Base-by-base conservation (phyloP, 2,113 vertebrate genomes). In the Scomber scombrus region DNA sequence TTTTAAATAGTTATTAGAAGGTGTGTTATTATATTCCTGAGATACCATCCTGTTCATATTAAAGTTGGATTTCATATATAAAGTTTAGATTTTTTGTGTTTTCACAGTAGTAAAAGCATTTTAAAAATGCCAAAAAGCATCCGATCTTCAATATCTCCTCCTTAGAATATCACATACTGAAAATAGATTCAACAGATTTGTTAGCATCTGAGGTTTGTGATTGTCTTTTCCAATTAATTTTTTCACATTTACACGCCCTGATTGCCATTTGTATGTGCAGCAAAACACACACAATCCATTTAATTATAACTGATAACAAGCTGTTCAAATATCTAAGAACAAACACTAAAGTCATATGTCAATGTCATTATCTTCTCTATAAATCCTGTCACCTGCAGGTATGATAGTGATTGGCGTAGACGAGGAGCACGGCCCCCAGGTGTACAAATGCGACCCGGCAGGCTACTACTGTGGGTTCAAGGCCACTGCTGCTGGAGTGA, bases 381-480 rank as follows among this genome's bases (percentile, higher is more conserved):
- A 26, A 11, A 14, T 16, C 14, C 16, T 11, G 56, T 73, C 71
- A 62, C 83, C n/a, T 11, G 57, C 86, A 99, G 98, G 98, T 95
- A 98, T 99, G 98, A 99, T 99, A 71, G 95, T 99, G 93, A 97
- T 99, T 72, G 97, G 97, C 21, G 80, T 99, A 34, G 98, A 99
- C 81, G 97, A 97, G 92, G 97, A 99, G 62, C 92, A 94, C 0
- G 97, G 97, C 29, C 96, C 98, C 61, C 98, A 99, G 93, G 97
- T 99, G 10, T 99, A 99, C 89, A 99, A 99, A 93, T 99, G 98
- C 90, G 98, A 99, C 85, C 98, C 98, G 0, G 98, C 98, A 5
- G 98, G 98, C 26, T 99, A 99, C 89, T 99, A 98, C 80, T 99
- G 98, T 77, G 98, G 98, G 55, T 99, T 99, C 90, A 99, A 99